Percentiles rank a stretch among this genome's conserved stretches.
Conservation (phyloP, 37 sponge, comb jelly and placozoan genomes). For the Hexactinellida sp. region DNA sequence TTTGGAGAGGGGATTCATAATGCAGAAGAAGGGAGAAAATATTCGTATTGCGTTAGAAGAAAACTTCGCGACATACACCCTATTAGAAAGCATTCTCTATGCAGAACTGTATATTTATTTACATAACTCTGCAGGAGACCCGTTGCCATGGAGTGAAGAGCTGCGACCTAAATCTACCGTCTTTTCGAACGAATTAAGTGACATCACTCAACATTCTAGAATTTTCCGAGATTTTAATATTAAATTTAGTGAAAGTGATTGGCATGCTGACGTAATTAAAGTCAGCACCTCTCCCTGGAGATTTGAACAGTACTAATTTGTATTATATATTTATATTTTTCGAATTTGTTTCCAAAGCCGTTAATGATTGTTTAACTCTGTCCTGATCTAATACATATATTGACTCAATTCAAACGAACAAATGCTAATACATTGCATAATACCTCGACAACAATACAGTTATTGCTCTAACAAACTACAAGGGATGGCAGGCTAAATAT, state of each 20-base stretch:
- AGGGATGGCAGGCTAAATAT: background rate
- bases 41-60: background rate
- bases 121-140: background rate
- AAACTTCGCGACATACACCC: background rate
- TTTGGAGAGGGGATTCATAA: background rate
- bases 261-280: conserved; percentile 1
- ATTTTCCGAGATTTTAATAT: background rate
- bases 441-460: too few relatives aligned
- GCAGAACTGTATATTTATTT: background rate
- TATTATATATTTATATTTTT: background rate
- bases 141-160: background rate
- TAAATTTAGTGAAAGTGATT: background rate
- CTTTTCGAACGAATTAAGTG: background rate
- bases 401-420: too few relatives aligned
- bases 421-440: too few relatives aligned
- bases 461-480: background rate
- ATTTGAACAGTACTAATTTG: background rate
- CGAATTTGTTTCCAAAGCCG: background rate
- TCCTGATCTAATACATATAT: background rate
- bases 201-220: background rate
- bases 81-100: background rate
- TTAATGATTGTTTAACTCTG: background rate
- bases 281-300: background rate
- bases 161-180: background rate
- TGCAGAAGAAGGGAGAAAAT: background rate